These are phyloP conservation scores for Lutjanus argentimaculatus DNA, from an alignment of 2,797 vertebrate species.

Conservation along the genomic window DNA sequence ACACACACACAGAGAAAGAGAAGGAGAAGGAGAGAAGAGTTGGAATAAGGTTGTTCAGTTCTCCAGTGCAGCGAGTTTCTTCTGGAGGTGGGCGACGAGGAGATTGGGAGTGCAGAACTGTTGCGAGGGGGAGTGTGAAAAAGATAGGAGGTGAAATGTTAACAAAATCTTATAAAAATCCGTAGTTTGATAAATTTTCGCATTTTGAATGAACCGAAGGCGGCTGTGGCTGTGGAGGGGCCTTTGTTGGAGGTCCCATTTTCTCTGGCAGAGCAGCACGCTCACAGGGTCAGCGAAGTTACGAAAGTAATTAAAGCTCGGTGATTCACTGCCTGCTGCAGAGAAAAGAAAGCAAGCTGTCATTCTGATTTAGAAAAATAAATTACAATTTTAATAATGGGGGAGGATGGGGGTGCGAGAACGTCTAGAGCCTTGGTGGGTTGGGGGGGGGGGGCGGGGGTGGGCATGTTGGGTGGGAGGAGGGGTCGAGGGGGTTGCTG, in stretches of 20 bases:
- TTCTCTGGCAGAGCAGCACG: constrained; percentile 81
- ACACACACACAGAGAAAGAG: constrained; percentile 24
- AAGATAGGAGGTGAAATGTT: constrained; percentile 88
- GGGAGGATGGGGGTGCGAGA: constrained; percentile 80
- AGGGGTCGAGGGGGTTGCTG: constrained; percentile 84
- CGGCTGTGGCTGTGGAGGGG: constrained; percentile 75
- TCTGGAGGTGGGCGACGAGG: constrained; percentile 61
- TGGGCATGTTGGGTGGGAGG: constrained; percentile 74
- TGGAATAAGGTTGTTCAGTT: constrained; percentile 77
- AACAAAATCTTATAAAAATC: constrained; percentile 87
- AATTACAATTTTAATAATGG: constrained; percentile 99
- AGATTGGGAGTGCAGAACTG: constrained; percentile 61
- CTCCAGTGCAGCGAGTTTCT: constrained; percentile 61
- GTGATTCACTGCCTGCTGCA: constrained; percentile 95
- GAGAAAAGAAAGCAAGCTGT: constrained; percentile 99
- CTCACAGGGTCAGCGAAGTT: constrained; percentile 92
- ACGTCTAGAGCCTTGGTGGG: constrained; percentile 80
- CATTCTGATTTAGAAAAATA: constrained; percentile 99
- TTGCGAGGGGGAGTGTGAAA: constrained; percentile 64
- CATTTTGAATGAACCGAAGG: constrained; percentile 83
- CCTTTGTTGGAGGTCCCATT: constrained; percentile 87
- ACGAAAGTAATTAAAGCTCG: constrained; percentile 98
- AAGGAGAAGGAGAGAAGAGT: constrained; percentile 34
- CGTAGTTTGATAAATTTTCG: constrained; percentile 84
- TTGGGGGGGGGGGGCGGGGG: constrained; percentile 37